Percentiles rank a stretch among this genome's conserved stretches.
Conservation (phyloP, 2,797 vertebrate genomes). For the Cichlasoma orientale region DNA sequence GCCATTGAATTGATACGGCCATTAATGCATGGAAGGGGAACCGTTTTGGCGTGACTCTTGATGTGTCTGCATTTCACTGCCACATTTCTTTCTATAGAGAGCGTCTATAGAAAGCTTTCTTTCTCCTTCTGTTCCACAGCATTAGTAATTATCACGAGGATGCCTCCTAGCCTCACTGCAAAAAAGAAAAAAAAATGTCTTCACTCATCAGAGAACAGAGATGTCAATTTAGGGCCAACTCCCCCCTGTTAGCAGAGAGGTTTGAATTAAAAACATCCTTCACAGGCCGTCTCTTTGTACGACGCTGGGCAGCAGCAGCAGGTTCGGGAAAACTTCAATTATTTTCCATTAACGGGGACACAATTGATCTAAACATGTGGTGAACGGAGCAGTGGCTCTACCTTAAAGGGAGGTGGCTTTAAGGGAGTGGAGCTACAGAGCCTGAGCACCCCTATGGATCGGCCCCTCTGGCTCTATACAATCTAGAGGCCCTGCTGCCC, state of each 20-base stretch:
- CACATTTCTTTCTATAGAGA: slow-evolving; percentile 41
- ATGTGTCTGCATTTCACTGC: slow-evolving; percentile 67
- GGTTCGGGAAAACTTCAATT: slow-evolving; percentile 71
- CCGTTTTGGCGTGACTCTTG: slow-evolving; percentile 67
- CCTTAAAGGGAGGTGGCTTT: slow-evolving; percentile 61
- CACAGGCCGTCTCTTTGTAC: slow-evolving; percentile 69
- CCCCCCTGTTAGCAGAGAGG: slow-evolving; percentile 49
- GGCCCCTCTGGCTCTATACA: slow-evolving; percentile 73
- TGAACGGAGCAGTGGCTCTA: slow-evolving; percentile 71
- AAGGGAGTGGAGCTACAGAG: slow-evolving; percentile 48
- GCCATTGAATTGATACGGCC: slow-evolving; percentile 71
- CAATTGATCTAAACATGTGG: slow-evolving; percentile 83
- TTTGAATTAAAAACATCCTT: slow-evolving; percentile 80
- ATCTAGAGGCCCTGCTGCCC: slow-evolving; percentile 69
- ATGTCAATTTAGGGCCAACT: slow-evolving; percentile 68
- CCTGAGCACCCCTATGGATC: slow-evolving; percentile 71
- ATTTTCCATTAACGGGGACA: slow-evolving; percentile 80
- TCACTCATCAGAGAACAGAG: slow-evolving; percentile 56
- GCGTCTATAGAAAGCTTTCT: slow-evolving; percentile 62
- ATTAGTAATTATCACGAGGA: slow-evolving; percentile 75
- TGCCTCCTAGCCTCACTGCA: slow-evolving; percentile 52
- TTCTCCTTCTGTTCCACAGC: slow-evolving; percentile 56
- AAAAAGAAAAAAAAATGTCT: slow-evolving; percentile 25
- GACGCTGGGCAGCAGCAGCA: slow-evolving; percentile 51
- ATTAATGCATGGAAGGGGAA: slow-evolving; percentile 66